These are phyloP conservation scores for Bergia puertoricense DNA, from an alignment of 92 coral and sea anemone species.

Conservation along the genomic window DNA sequence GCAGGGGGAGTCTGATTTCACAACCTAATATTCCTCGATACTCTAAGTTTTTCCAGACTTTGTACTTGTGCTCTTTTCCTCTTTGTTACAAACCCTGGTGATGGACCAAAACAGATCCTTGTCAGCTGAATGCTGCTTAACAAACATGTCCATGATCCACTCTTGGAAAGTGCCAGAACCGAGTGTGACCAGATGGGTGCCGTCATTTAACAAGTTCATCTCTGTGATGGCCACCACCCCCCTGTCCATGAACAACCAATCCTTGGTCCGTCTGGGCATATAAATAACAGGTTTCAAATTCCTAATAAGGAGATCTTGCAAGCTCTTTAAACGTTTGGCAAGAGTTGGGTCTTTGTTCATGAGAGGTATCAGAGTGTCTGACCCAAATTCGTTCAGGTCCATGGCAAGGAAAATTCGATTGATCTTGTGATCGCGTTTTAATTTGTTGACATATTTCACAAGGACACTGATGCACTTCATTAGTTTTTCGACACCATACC, in stretches of 20 bases:
- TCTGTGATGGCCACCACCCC: constrained; percentile 95
- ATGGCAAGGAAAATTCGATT: constrained; percentile 79
- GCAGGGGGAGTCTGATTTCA: too few species aligned
- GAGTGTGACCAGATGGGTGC: constrained; percentile 83
- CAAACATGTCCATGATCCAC: constrained; percentile 88
- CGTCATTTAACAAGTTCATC: constrained; percentile 80
- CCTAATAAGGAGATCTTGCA: constrained; percentile 56
- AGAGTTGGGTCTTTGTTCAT: constrained; percentile 59
- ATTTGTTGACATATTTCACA: constrained; percentile 52
- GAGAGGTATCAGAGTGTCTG: constrained; percentile 75
- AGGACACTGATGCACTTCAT: constrained; percentile 67
- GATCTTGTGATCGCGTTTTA: constrained; percentile 60
- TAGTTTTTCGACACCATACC: constrained; percentile 80
- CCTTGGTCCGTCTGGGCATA: constrained; percentile 66
- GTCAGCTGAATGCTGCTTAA: constrained; percentile 60
- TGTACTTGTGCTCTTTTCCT: constrained; percentile 53
- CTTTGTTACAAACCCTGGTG: constrained; percentile 82
- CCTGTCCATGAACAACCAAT: constrained; percentile 70
- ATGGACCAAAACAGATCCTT: constrained; percentile 76
- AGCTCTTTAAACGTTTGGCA: constrained; percentile 46
- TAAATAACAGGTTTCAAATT: constrained; percentile 59
- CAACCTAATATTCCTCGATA: too few species aligned
- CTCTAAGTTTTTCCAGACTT: neutral
- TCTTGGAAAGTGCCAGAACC: constrained; percentile 98
- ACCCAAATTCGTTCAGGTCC: constrained; percentile 84